These are phyloP conservation scores for Threskiornis aethiopicus DNA, from an alignment of 2,797 vertebrate genomes.

Conservation along the genomic window DNA sequence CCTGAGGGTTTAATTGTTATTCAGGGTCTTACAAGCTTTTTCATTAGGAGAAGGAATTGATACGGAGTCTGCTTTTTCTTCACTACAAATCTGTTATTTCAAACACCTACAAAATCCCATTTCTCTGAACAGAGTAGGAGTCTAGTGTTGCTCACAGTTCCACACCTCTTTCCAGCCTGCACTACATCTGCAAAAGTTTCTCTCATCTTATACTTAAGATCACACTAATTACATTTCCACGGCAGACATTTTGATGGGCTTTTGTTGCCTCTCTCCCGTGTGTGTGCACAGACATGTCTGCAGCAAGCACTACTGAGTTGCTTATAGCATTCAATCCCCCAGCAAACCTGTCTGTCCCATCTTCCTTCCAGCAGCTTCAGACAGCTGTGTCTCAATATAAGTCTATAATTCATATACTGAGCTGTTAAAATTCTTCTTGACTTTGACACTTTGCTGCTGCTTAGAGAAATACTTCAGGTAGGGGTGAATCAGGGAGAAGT, in stretches of 20 bases:
- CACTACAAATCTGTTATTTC: background rate
- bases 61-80: background rate
- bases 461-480: slow-evolving; percentile 3
- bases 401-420: background rate
- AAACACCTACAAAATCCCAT: background rate
- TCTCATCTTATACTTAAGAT: background rate
- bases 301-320: background rate
- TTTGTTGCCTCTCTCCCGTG: background rate
- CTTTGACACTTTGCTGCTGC: background rate
- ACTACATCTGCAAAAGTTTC: background rate
- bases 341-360: background rate
- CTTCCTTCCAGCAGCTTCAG: background rate
- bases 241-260: background rate
- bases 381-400: background rate
- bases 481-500: background rate
- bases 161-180: background rate
- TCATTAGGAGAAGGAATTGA: background rate
- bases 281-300: background rate
- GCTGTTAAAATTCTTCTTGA: slow-evolving; percentile 10
- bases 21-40: background rate
- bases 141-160: background rate
- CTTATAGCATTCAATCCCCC: background rate
- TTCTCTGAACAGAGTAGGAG: background rate
- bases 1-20: background rate
- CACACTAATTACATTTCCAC: background rate